Percentiles rank a stretch among this genome's conserved stretches.
These are phyloP conservation scores for Clistopyga incitator DNA, from an alignment of 2,888 invertebrate genomes.

Conservation along the genomic window DNA sequence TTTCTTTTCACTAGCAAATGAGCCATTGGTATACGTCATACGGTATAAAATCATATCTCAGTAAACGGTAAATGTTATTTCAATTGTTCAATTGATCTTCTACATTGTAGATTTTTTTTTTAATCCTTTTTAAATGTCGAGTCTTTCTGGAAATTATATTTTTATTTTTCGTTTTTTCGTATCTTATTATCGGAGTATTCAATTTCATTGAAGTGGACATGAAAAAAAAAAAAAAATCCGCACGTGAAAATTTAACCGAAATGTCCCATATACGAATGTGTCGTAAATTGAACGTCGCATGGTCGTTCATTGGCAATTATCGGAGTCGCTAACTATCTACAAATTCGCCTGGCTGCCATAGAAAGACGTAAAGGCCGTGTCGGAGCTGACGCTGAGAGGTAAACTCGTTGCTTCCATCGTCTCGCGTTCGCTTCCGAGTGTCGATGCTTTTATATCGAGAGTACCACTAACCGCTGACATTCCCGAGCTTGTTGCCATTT, in stretches of 20 bases:
- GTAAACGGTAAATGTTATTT: too few relatives aligned
- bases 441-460: conserved; percentile 84
- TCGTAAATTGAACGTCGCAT: conserved; percentile 47
- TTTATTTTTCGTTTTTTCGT: too few relatives aligned
- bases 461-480: conserved; percentile 82
- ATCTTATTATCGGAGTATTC: too few relatives aligned
- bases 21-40: background rate
- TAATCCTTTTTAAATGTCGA: too few relatives aligned
- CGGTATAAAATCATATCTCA: background rate
- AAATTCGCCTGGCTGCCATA: conserved; percentile 85
- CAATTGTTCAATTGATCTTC: too few relatives aligned
- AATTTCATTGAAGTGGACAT: too few relatives aligned
- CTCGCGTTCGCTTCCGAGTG: conserved; percentile 82
- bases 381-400: conserved; percentile 85
- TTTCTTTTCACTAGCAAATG: background rate
- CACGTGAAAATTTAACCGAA: too few relatives aligned
- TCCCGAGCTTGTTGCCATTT: conserved; percentile 81
- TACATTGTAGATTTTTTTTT: too few relatives aligned
- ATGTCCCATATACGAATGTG: background rate
- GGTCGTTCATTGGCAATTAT: conserved; percentile 43
- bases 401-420: conserved; percentile 83
- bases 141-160: too few relatives aligned
- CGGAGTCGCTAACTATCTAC: conserved; percentile 58
- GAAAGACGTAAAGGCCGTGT: conserved; percentile 86
- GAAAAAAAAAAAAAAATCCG: too few relatives aligned